Conservation (phyloP, 2,888 invertebrate genomes). For the Hydropsyche betteni region DNA sequence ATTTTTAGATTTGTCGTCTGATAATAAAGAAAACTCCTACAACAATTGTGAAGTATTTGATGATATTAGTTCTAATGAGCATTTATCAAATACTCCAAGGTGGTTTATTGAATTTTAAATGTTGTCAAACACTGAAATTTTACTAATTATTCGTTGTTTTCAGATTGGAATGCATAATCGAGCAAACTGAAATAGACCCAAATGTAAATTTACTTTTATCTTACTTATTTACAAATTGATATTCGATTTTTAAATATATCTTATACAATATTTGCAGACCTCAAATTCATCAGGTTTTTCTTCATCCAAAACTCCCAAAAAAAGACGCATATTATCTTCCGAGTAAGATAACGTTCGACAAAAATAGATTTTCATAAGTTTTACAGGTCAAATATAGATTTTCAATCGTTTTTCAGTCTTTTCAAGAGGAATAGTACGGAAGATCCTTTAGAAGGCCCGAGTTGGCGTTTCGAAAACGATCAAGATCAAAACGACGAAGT, state of each 20-base stretch:
- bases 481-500: neutral
- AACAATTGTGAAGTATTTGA: conserved; percentile 6
- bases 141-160: conserved; percentile 14
- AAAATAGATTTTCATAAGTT: neutral
- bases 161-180: conserved; percentile 47
- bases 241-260: neutral
- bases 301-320: neutral
- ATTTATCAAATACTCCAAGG: neutral
- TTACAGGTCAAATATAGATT: neutral
- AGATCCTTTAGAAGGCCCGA: conserved; percentile 63
- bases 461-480: conserved; percentile 58
- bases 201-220: neutral
- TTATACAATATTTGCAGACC: neutral
- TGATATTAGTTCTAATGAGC: neutral
- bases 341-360: neutral
- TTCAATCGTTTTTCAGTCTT: conserved; percentile 34
- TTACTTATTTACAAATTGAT: neutral
- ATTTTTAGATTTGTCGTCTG: neutral
- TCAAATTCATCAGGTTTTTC: neutral
- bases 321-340: neutral
- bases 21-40: conserved; percentile 27
- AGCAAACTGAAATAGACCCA: conserved; percentile 47
- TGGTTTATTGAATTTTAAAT: conserved; percentile 6
- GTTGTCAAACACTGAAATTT: neutral
- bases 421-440: conserved; percentile 55